These are phyloP conservation scores for Drosophila rubida DNA, from an alignment of 2,888 invertebrate genomes.

Conservation along the genomic window DNA sequence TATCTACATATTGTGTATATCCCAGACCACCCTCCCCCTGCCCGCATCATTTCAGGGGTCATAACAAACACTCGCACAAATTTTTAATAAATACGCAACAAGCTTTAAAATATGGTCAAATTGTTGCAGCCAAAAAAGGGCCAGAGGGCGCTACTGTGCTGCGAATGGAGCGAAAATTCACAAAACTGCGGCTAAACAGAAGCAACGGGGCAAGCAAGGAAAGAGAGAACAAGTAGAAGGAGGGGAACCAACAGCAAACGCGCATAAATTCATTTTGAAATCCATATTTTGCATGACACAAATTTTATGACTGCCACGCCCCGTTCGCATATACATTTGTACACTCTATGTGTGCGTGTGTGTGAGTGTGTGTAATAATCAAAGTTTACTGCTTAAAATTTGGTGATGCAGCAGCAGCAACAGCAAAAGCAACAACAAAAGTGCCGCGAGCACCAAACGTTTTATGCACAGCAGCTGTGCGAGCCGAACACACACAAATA, in stretches of 20 bases:
- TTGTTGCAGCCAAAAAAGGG: conserved; percentile 19
- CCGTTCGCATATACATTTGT: conserved; percentile 1
- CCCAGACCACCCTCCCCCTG: neutral
- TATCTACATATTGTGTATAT: conserved; percentile 19
- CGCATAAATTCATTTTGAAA: conserved; percentile 67
- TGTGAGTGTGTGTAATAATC: conserved; percentile 49
- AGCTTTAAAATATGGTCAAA: conserved; percentile 47
- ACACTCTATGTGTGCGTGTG: conserved; percentile 1
- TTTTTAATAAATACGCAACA: conserved; percentile 47
- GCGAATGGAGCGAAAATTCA: conserved; percentile 41
- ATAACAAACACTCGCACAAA: conserved; percentile 28
- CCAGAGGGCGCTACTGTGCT: conserved; percentile 4
- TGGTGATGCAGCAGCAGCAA: conserved; percentile 49
- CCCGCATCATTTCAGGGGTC: neutral
- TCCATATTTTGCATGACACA: conserved; percentile 67
- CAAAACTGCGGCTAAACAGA: conserved; percentile 45
- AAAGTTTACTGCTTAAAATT: conserved; percentile 67
- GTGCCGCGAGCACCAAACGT: conserved; percentile 36
- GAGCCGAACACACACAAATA: conserved; percentile 1
- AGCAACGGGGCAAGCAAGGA: conserved; percentile 1
- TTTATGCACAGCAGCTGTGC: conserved; percentile 44
- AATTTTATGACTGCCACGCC: conserved; percentile 58
- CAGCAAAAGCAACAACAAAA: conserved; percentile 43
- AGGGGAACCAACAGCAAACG: conserved; percentile 22
- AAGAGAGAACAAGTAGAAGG: neutral